Evolutionary conservation across 37 sponge, comb jelly and placozoan genomes (phyloP), one percentile per base, ranked within the genome.

Genomic region (Cliona cf. orientalis): DNA sequence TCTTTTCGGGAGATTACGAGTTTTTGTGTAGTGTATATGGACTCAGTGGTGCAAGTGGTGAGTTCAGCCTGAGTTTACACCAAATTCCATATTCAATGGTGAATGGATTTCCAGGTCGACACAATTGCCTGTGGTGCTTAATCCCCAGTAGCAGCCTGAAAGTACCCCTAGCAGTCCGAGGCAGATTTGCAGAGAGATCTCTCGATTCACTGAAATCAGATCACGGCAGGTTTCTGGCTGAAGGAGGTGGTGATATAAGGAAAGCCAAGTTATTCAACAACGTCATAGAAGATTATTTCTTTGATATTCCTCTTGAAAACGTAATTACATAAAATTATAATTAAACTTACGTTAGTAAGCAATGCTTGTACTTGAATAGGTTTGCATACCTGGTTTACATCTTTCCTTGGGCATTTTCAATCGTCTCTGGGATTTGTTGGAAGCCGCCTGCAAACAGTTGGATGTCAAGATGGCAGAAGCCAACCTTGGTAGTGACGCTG

Each of bases 1-100:
- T 86, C 33, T 29, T 85, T 0, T 72, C 53, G 35, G 86, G 86
- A 1, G 83, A 88, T 70, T 88, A 88, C 38, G 83, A 88, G 69
- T 76, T 88, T 49, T 66, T 77, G 31, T 58, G 81, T n/a, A 39
- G 44, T 6, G 59, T 75, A 53, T 87, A 75, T 40, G 88, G 88
- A 5, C 64, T 87, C 3, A 68, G 49, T 42, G 88, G 88, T 28
- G 81, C 82, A 57, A 57, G 43, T 74, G 88, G 82, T 87, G 58
- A 53, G 74, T 26, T 39, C 43, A 22, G 25, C 5, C 17, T 7
- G 23, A 55, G 37, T 19, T 29, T 71, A 12, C 19, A 37, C 14
- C 1, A 28, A 49, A 26, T 58, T 23, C 0, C 14, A 40, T 44
- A 25, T 42, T 46, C 49, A 3, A 5, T 19, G 2, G 9, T 58